Evolutionary conservation across 2,888 invertebrate species (phyloP), one percentile per base, ranked within the genome.

Genomic region (Lasiommata megera): DNA sequence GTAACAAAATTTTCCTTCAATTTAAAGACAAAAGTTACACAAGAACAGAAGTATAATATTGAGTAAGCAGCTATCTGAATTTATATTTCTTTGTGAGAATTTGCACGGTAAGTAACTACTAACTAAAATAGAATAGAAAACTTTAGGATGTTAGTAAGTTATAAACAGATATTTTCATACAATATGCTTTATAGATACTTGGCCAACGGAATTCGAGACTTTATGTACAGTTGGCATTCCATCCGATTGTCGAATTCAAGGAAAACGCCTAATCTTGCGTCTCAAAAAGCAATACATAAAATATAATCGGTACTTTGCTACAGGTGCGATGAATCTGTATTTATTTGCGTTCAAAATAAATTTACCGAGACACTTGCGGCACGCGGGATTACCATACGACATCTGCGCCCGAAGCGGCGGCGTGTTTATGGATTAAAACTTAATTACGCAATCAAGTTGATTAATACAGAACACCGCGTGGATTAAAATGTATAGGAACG

Each of bases 271-370:
- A n/a, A n/a, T n/a, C n/a, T n/a, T n/a, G n/a, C n/a, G n/a, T n/a
- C 23, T 5, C 23, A 23, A 23, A 23, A 23, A 23, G 23, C 23
- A 23, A 34, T 11, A 34, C 11, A 11, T 8, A 7, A 11, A 23
- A 23, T 17, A 34, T 6, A 48, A 6, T 34, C 7, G 7, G 11
- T 17, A 28, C 28, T 12, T 36, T 14, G 38, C 17, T 23, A 50
- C 86, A 86, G 86, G 86, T 86, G 87, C 82, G 81, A 84, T 81
- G 78, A 85, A 64, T 67, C 83, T 85, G 84, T 86, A 88, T 86
- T 86, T 87, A 85, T 87, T 87, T 87, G 85, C 84, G 85, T 85
- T 84, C 84, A 85, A 86, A 87, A 85, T 85, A 84, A 82, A 86
- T 84, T 88, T 76, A 71, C 75, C 73, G 70, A 74, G 80, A 76